These are phyloP conservation scores for Zygaena filipendulae DNA, from an alignment of 2,888 invertebrate genomes.

Conservation along the genomic window DNA sequence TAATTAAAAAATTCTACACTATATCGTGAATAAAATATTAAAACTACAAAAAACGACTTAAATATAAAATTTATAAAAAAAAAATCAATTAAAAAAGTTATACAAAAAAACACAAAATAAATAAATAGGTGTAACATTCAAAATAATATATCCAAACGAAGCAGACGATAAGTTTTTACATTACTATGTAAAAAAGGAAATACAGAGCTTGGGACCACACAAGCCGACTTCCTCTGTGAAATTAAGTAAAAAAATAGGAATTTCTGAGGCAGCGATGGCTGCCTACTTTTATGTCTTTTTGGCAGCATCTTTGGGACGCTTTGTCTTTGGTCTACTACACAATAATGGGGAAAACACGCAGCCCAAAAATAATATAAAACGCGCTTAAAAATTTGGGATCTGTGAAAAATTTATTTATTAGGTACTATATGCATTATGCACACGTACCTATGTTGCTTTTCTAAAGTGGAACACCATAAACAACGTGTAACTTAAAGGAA, in stretches of 20 bases:
- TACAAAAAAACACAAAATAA: conserved; percentile 55
- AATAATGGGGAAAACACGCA: conserved; percentile 32
- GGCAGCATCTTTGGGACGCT: conserved; percentile 46
- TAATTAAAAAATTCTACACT: conserved; percentile 29
- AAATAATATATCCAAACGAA: conserved; percentile 57
- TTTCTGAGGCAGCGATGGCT: conserved; percentile 22
- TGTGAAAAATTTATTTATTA: conserved; percentile 22
- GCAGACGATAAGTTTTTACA: too few relatives aligned
- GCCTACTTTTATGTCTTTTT: conserved; percentile 40
- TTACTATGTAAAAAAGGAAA: conserved; percentile 25
- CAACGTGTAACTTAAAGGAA: too few relatives aligned
- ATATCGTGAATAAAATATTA: conserved; percentile 26
- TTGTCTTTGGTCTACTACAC: conserved; percentile 45
- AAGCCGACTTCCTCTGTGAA: conserved; percentile 29
- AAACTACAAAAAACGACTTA: conserved; percentile 22
- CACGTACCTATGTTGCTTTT: too few relatives aligned
- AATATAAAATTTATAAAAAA: too few relatives aligned
- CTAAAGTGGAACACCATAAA: too few relatives aligned
- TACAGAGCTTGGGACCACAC: conserved; percentile 24
- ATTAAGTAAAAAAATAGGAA: conserved; percentile 44
- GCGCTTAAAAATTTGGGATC: conserved; percentile 33
- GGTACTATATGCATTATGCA: too few relatives aligned
- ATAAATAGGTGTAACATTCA: conserved; percentile 52
- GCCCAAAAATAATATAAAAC: too few relatives aligned
- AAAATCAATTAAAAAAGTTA: conserved; percentile 40